These are phyloP conservation scores for Bemisia tabaci DNA, from an alignment of 1,140 invertebrate species.

Conservation along the genomic window DNA sequence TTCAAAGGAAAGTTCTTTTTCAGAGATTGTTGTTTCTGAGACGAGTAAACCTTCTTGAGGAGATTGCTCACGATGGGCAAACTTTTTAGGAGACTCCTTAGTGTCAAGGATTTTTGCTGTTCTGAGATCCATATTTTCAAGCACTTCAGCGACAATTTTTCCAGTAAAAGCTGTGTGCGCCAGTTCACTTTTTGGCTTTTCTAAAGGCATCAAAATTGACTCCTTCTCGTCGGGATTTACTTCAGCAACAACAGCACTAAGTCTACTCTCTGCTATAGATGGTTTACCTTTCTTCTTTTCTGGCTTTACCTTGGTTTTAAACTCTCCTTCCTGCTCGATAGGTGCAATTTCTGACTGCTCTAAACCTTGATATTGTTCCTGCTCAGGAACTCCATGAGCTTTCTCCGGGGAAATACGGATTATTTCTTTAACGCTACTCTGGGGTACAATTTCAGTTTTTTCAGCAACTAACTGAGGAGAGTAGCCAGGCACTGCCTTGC, in stretches of 20 bases:
- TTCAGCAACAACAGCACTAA: constrained; percentile 34
- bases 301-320: constrained; percentile 23
- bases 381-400: constrained; percentile 14
- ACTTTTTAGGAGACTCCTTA: constrained; percentile 2
- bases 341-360: constrained; percentile 18
- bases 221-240: constrained; percentile 32
- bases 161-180: constrained; percentile 16
- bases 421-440: constrained; percentile 14
- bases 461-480: constrained; percentile 13
- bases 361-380: constrained; percentile 20
- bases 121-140: constrained; percentile 25
- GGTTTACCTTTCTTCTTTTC: constrained; percentile 30
- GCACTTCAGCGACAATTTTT: constrained; percentile 9
- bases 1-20: constrained; percentile 16
- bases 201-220: constrained; percentile 6
- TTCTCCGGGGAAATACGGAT: constrained; percentile 5
- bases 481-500: not conserved
- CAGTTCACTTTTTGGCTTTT: constrained; percentile 15
- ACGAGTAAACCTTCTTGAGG: constrained; percentile 33
- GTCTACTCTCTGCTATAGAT: constrained; percentile 30
- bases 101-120: constrained; percentile 15
- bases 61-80: constrained; percentile 20
- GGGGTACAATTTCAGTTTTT: constrained; percentile 22
- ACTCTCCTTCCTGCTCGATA: constrained; percentile 23
- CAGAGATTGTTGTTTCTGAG: constrained; percentile 27